These are phyloP conservation scores for Mactra quadrangularis DNA, from an alignment of 1,140 invertebrate genomes.

Conservation along the genomic window DNA sequence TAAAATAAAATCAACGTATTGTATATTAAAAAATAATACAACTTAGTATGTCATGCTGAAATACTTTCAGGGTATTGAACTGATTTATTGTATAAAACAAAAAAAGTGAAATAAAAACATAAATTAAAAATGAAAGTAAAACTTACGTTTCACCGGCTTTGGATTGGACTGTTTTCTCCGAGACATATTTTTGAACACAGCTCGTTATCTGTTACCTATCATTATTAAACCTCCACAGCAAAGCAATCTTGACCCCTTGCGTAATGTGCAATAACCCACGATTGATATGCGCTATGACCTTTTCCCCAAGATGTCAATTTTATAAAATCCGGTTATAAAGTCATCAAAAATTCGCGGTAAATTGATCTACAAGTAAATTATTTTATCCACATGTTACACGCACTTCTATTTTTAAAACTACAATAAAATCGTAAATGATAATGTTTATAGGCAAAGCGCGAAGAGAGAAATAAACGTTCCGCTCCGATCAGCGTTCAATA, in stretches of 20 bases:
- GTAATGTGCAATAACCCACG: slow-evolving; percentile 45
- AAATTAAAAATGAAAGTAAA: neutral
- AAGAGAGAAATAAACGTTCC: neutral
- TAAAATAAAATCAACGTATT: too few species aligned
- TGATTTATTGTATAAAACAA: too few species aligned
- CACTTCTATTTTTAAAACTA: neutral
- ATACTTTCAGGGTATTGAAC: too few species aligned
- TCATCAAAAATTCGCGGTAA: neutral
- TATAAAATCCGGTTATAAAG: slow-evolving; percentile 12
- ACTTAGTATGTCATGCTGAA: too few species aligned
- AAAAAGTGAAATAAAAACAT: too few species aligned
- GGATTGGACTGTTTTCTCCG: slow-evolving; percentile 55
- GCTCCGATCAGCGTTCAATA: slow-evolving; percentile 37
- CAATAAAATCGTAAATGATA: slow-evolving; percentile 2
- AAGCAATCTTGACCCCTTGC: slow-evolving; percentile 27
- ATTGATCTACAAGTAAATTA: neutral
- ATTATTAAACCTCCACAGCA: slow-evolving; percentile 51
- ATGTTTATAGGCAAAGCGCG: neutral
- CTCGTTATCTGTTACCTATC: slow-evolving; percentile 1
- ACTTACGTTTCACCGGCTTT: slow-evolving; percentile 60
- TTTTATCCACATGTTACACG: slow-evolving; percentile 9
- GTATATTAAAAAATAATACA: too few species aligned
- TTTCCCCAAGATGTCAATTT: slow-evolving; percentile 1
- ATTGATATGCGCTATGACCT: slow-evolving; percentile 46
- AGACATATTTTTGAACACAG: slow-evolving; percentile 39